Base-by-base conservation (phyloP, 2,113 vertebrate species). In the Aegotheles bennettii region DNA sequence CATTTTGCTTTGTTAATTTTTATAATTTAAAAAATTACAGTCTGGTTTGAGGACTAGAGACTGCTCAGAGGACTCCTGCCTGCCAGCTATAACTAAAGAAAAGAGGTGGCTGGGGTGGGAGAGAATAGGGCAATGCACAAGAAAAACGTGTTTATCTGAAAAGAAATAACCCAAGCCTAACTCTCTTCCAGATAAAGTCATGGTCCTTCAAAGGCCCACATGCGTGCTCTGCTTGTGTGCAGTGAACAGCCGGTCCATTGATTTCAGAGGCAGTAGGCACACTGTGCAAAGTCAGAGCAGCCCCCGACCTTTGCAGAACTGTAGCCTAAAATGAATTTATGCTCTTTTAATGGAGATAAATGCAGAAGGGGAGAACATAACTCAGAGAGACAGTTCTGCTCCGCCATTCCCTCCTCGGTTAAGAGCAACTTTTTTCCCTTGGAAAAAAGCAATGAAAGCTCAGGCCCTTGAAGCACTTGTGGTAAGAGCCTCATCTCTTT, bases 321-420 rank as follows among this genome's bases (percentile, higher is more conserved):
- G 51, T 51, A 92, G 63, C 70, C 81, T 88, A 70, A 86, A 93
- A 80, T 73, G 74, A 85, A 90, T 94, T 94, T 91, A 85, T 76
- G 74, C 82, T 33, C 65, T 92, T 96, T 96, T 95, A 95, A 95
- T 89, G 74, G 88, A 95, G 79, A 87, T 70, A 43, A 74, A 91
- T 81, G 28, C 92, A 88, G 57, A 75, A 94, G 82, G 64, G 79
- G 75, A 95, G 94, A 92, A 76, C 95, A 94, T 91, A 95, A 90
- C 90, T 95, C 93, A 96, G 47, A 7, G 25, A 54, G 92, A 63
- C 93, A 86, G 38, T 19, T 85, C 75, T 85, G 75, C 51, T 84
- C 59, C 61, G 3, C 54, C 61, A 3, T 90, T 57, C 29, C 38
- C 71, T 51, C 45, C 80, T 71, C 0, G 11, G 13, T 48, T 23